Evolutionary conservation across 2,113 vertebrate genomes (phyloP), one percentile per base, ranked within the genome.

Genomic region (Hymenochirus boettgeri): DNA sequence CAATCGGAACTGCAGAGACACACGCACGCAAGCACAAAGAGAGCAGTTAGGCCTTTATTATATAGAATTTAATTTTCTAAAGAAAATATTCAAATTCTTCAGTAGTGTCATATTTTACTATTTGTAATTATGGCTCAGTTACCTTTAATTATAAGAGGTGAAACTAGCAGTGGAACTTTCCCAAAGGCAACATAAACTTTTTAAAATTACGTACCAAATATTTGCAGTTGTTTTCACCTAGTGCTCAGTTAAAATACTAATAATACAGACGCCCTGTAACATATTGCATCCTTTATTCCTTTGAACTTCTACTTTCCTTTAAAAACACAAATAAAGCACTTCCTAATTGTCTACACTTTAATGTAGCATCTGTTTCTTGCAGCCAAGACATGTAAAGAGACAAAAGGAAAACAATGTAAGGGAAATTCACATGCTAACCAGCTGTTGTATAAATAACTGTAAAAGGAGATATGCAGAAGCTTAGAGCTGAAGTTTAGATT

Each of bases 401-500:
- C 21, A 61, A 45, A 60, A 65, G 47, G 24, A 64, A 70, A 75
- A 71, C 55, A 64, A 67, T 60, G 31, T 53, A 25, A 61, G 57
- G 52, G 51, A 67, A 37, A 56, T 73, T 39, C 48, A 60, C 42
- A 13, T 73, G 48, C 61, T 57, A 62, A 55, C 57, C 71, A 75
- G 66, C 70, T 77, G 70, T 60, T 65, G 52, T 33, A 21, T 53
- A 60, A 69, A 62, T 57, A 47, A 50, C 27, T 47, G 37, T 58
- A 15, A 61, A 57, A 66, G 31, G 61, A 74, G 58, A 37, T 73
- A 61, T 63, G 35, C 61, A 63, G 69, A 46, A 63, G 61, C 62
- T 65, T 56, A 39, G 42, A 54, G 62, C 52, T 33, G 22, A 39
- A 52, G 31, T 24, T 46, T 35, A 50, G 55, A 51, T 66, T 52